Base-by-base conservation (phyloP, 2,113 vertebrate species). In the Dinomys branickii region DNA sequence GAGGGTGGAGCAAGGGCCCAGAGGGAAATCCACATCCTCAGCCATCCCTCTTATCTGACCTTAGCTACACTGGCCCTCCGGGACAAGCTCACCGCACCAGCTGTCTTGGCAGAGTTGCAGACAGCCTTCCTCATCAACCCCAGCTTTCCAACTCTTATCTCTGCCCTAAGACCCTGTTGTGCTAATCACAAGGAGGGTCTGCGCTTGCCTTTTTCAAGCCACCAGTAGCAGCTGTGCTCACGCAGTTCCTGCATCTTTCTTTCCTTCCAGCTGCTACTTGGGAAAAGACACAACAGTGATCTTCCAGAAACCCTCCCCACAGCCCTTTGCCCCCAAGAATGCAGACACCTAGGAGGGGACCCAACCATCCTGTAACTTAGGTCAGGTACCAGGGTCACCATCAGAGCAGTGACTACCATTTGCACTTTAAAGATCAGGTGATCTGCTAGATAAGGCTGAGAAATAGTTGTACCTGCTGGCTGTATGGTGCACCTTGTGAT, bases 81-180 rank as follows among this genome's bases (percentile, higher is more conserved):
- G 73, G 63, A 83, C 19, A 82, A 80, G 71, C 28, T 94, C 47
- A 38, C 16, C 38, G 56, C 77, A 22, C 69, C 65, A 89, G 38
- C 33, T 78, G 13, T 63, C 63, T 67, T 38, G 50, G n/a, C 80
- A 54, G 59, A 75, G 88, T 35, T 95, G 67, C 82, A 26, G n/a
- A n/a, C 77, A 61, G 88, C 61, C 69, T 93, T 88, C 61, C 77
- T 59, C 75, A 52, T n/a, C 1, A 9, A n/a, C 58, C 91, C 26
- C 0, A 52, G 7, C 77, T 59, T 59, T 85, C 59, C 50, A 47
- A 65, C 73, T 94, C 91, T 95, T 94, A 96, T 92, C 94, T 95
- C 88, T 91, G 88, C 90, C 85, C 91, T 58, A 6, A 38, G 75
- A 93, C 94, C 33, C 14, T 61, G 77, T 90, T 95, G 87, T 95